Evolutionary conservation across 1,140 invertebrate genomes (phyloP).

Genomic region (Scaptomyza hsui): DNA sequence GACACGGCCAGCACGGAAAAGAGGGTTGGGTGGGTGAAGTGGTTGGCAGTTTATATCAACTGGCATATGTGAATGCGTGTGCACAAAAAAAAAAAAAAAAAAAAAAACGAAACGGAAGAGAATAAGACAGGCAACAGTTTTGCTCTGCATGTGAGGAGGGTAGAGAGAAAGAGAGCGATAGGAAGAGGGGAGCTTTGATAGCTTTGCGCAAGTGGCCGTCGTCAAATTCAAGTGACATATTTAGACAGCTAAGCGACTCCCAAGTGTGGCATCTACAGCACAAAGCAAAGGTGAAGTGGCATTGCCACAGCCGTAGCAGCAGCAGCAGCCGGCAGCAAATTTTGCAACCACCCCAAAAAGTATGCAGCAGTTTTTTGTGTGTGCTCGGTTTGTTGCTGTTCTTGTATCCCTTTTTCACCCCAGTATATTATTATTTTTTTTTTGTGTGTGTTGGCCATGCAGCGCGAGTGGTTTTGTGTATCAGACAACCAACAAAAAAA

Average conservation of each 20-base stretch:
- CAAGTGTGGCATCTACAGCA: slow-evolving; percentile 57
- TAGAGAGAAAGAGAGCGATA: not conserved
- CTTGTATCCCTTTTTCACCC: slow-evolving; percentile 23
- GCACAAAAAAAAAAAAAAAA: not conserved
- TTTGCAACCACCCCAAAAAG: slow-evolving; percentile 41
- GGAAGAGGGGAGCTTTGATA: not conserved
- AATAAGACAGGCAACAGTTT: slow-evolving; percentile 69
- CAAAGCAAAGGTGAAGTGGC: slow-evolving; percentile 69
- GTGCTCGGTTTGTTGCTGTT: not conserved
- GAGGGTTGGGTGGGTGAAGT: slow-evolving; percentile 13
- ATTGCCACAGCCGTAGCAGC: slow-evolving; percentile 24
- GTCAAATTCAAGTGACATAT: slow-evolving; percentile 82
- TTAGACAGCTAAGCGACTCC: slow-evolving; percentile 82
- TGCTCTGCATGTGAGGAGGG: slow-evolving; percentile 17
- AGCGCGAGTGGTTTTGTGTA: slow-evolving; percentile 25
- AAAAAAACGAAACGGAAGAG: too few species aligned
- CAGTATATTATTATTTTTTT: slow-evolving; percentile 6
- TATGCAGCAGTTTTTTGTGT: slow-evolving; percentile 35
- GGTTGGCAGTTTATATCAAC: slow-evolving; percentile 19
- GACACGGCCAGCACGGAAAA: slow-evolving; percentile 35
- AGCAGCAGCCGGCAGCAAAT: slow-evolving; percentile 61
- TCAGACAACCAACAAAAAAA: slow-evolving; percentile 40
- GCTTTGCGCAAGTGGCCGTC: slow-evolving; percentile 71
- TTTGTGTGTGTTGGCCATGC: slow-evolving; percentile 21
- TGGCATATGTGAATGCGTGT: slow-evolving; percentile 51